These are phyloP conservation scores for Magallana gigas DNA, from an alignment of 1,140 invertebrate genomes.

Conservation along the genomic window DNA sequence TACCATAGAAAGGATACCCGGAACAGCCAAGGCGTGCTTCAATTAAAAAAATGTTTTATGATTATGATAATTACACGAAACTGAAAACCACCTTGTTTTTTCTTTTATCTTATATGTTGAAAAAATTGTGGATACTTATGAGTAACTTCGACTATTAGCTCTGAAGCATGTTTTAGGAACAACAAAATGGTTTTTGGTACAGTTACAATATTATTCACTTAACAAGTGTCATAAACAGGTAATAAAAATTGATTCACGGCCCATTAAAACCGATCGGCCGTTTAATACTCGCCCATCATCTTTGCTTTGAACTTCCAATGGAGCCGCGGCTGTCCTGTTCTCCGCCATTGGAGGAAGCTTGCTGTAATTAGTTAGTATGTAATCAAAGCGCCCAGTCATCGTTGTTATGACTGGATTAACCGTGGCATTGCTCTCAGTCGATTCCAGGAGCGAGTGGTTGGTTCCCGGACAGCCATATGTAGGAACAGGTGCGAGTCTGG, in stretches of 20 bases:
- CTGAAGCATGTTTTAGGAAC: not conserved
- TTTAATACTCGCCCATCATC: not conserved
- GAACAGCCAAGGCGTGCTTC: constrained; percentile 36
- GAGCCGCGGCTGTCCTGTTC: not conserved
- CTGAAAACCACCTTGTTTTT: no score
- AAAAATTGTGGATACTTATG: no score
- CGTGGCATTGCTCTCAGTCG: not conserved
- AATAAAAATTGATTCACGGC: not conserved
- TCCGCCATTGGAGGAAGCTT: not conserved
- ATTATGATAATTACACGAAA: no score
- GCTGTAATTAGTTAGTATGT: not conserved
- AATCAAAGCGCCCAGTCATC: not conserved
- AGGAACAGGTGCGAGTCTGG: not conserved
- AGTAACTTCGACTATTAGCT: no score
- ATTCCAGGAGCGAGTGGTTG: not conserved
- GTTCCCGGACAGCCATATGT: not conserved
- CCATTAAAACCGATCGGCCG: not conserved
- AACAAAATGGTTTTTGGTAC: not conserved
- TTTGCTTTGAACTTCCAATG: not conserved
- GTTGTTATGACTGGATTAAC: not conserved
- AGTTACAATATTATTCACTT: constrained; percentile 6
- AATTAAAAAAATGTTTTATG: not conserved
- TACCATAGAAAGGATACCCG: constrained; percentile 47
- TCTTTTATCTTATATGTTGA: no score
- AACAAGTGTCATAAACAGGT: not conserved